Conservation (phyloP, 1,140 invertebrate species). For the Papilio aristodemus region DNA sequence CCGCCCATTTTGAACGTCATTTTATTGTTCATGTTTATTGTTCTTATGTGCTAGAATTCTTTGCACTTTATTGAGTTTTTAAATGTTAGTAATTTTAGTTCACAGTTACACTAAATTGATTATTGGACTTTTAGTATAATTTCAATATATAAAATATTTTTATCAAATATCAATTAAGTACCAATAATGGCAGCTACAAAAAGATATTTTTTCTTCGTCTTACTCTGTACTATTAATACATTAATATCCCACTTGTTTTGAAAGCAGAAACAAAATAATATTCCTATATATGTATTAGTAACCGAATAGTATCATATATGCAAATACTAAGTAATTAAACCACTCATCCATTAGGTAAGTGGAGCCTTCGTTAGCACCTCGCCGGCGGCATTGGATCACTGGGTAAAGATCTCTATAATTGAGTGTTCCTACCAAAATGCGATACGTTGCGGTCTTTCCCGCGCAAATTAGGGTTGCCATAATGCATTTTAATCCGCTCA, state of each 20-base stretch:
- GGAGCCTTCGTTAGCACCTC: conserved; percentile 24
- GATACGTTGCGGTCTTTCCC: conserved; percentile 27
- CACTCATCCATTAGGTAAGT: conserved; percentile 30
- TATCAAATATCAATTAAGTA: too few species aligned
- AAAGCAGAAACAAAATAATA: too few species aligned
- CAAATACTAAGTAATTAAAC: conserved; percentile 25
- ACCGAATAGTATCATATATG: not conserved
- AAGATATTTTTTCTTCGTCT: too few species aligned
- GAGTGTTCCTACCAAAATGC: conserved; percentile 24
- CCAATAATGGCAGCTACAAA: too few species aligned
- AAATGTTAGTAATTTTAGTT: conserved; percentile 4
- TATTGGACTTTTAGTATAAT: too few species aligned
- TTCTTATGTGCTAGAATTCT: conserved; percentile 36
- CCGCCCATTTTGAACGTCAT: conserved; percentile 38
- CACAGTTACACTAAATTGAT: too few species aligned
- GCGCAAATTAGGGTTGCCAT: conserved; percentile 33
- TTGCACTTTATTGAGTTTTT: conserved; percentile 25
- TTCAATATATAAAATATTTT: too few species aligned
- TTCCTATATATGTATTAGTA: not conserved
- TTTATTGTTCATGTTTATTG: conserved; percentile 43
- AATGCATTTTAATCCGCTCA: conserved; percentile 33
- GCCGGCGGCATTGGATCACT: conserved; percentile 28
- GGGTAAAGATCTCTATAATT: conserved; percentile 32
- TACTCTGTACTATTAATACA: too few species aligned
- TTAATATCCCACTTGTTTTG: not conserved